Base-by-base conservation (phyloP, 2,888 invertebrate species). In the Ceraclea dissimilis region DNA sequence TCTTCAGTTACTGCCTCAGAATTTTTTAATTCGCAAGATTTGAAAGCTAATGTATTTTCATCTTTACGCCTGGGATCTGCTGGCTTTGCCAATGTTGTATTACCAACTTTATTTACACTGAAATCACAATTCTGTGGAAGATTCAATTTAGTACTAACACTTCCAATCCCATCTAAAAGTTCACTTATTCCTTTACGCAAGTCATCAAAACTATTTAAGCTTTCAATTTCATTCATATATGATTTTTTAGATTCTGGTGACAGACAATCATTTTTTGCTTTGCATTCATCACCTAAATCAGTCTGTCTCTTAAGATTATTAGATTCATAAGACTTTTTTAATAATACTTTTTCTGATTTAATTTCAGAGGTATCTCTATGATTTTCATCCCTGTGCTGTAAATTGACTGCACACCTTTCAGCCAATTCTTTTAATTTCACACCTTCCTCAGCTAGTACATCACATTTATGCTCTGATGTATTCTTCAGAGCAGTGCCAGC, bases 171-270 rank as follows among this genome's bases (percentile, higher is more conserved):
- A 61, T 77, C 76, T 56, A 78, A 73, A 60, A 78, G 68, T 65
- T 78, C 76, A 26, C 76, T 75, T 63, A 78, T 78, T 2, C 78
- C 78, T 56, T 76, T 74, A 67, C 77, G 76, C 17, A 78, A 65
- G 67, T 78, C 78, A 66, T 74, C 74, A 21, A 78, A 78, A 34
- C 56, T 62, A n/a, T 57, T 49, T 50, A 62, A 56, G 59, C 61
- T 70, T 44, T 73, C 71, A 48, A 70, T 64, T 60, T 65, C 63
- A 33, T 66, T 61, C 60, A 70, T 68, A 48, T 67, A 68, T 1
- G 67, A 67, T 68, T 72, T 71, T 61, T 34, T 18, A 68, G 67
- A 49, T 67, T 58, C 47, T 8, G 56, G 48, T 16, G 55, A 55
- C 33, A 46, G 19, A 19, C 46, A 46, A 19, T 46, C 20, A 20